A percentile compares a stretch with the other conserved stretches of the same genome.
phyloP scores from a whole-genome alignment of 30 jellyfish, hydroid and myxozoan genomes.

The Cassiopea andromeda region DNA sequence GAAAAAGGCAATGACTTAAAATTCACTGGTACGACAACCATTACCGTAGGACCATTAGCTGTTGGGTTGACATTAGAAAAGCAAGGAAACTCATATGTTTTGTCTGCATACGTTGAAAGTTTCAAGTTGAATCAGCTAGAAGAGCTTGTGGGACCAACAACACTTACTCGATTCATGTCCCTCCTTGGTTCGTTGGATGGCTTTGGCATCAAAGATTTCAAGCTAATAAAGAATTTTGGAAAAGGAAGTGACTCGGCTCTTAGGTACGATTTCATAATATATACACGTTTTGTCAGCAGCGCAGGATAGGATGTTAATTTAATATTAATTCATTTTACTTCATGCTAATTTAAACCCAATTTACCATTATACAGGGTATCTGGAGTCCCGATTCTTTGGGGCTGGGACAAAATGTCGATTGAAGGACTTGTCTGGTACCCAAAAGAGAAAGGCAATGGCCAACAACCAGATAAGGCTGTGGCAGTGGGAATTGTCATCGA shows the following conservation, averaged over 20 bases:
- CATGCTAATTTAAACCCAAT: no score
- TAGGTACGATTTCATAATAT: conserved; percentile 17
- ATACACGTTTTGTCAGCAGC: no score
- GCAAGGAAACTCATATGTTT: conserved; percentile 43
- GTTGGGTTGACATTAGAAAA: conserved; percentile 66
- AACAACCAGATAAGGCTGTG: conserved; percentile 37
- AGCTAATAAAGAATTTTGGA: conserved; percentile 56
- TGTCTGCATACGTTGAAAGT: conserved; percentile 64
- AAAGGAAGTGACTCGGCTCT: conserved; percentile 41
- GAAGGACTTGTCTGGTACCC: conserved; percentile 73
- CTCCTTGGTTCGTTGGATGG: conserved; percentile 57
- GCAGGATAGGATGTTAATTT: no score
- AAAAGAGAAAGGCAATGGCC: conserved; percentile 2
- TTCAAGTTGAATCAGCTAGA: conserved; percentile 54
- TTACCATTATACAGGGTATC: conserved; percentile 42
- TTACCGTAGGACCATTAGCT: conserved; percentile 60
- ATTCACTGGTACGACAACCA: conserved; percentile 63
- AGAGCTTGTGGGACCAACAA: conserved; percentile 48
- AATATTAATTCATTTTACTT: no score
- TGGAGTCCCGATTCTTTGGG: conserved; percentile 73
- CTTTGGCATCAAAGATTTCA: conserved; percentile 76
- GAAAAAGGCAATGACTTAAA: conserved; percentile 20
- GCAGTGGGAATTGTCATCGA: conserved; percentile 70
- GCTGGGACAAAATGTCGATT: conserved; percentile 53
- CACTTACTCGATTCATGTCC: conserved; percentile 2